Percentiles rank a stretch among this genome's conserved stretches.
Evolutionary conservation across 2,113 vertebrate species (phyloP).

Genomic region (Andinoacara biseriatus): DNA sequence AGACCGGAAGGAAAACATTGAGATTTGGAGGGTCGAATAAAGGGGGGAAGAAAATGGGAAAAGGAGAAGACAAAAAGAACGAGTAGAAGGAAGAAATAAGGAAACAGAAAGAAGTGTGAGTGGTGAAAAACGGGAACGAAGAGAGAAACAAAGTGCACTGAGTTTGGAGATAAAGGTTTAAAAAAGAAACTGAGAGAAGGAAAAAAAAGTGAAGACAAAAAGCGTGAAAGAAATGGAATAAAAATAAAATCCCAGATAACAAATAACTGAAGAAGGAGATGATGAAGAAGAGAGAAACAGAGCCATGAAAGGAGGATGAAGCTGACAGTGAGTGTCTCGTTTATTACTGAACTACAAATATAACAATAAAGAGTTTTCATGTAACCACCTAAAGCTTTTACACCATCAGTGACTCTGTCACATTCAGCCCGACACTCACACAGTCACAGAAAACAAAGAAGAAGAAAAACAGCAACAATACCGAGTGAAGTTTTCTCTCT

Average conservation of each 20-base stretch:
- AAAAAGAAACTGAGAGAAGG: background rate
- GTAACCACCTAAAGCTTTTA: too few species aligned
- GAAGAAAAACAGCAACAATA: background rate
- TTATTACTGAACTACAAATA: too few species aligned
- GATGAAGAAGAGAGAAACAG: background rate
- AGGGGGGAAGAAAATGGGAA: too few species aligned
- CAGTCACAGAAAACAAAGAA: background rate
- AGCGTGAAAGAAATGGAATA: background rate
- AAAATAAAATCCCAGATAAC: background rate
- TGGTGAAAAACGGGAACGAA: background rate
- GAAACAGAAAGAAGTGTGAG: background rate
- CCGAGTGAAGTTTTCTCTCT: background rate
- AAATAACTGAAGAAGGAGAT: background rate
- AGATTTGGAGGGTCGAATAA: background rate
- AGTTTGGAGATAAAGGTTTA: background rate
- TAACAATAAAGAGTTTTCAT: too few species aligned
- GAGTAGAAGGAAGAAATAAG: background rate
- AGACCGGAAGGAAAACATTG: fast-evolving
- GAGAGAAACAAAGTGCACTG: background rate
- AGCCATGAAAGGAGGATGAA: background rate
- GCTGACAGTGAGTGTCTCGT: fast-evolving
- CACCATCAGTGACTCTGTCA: background rate
- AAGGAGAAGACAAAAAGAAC: background rate
- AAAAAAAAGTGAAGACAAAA: background rate
- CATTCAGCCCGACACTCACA: background rate